Conservation (phyloP, 2,888 invertebrate genomes). For the Emesis russula region DNA sequence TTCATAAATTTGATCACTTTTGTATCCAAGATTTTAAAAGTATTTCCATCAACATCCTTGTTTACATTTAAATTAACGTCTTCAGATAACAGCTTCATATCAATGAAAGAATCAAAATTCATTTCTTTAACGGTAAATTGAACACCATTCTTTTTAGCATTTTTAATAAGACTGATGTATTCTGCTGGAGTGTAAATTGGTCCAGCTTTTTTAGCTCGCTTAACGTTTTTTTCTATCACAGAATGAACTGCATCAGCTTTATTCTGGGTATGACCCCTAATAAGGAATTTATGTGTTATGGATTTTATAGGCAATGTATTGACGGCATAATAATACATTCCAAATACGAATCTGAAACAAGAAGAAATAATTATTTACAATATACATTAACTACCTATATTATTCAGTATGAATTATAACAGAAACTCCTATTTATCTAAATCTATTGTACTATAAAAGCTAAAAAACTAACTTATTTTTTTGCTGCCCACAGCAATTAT, state of each 20-base stretch:
- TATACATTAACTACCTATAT: slow-evolving; percentile 5
- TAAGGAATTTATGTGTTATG: slow-evolving; percentile 47
- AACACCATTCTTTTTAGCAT: slow-evolving; percentile 58
- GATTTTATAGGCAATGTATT: not conserved
- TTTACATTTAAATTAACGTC: slow-evolving; percentile 32
- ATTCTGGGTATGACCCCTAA: slow-evolving; percentile 47
- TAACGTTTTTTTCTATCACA: slow-evolving; percentile 40
- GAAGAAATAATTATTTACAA: not conserved
- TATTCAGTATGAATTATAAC: too few species aligned
- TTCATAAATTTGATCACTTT: slow-evolving; percentile 18
- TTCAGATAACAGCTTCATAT: slow-evolving; percentile 76
- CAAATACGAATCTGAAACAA: slow-evolving; percentile 15
- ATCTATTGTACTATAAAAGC: too few species aligned
- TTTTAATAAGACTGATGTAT: slow-evolving; percentile 29
- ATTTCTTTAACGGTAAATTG: slow-evolving; percentile 83
- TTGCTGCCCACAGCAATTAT: slow-evolving; percentile 48
- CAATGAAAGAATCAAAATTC: slow-evolving; percentile 82
- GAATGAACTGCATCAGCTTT: slow-evolving; percentile 30
- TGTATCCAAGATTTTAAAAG: slow-evolving; percentile 8
- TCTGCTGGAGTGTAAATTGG: slow-evolving; percentile 39
- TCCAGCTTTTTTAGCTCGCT: slow-evolving; percentile 26
- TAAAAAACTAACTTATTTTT: slow-evolving; percentile 32
- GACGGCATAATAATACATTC: slow-evolving; percentile 44
- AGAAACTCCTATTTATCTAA: too few species aligned
- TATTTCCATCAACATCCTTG: slow-evolving; percentile 39